phyloP scores from a whole-genome alignment of 2,797 vertebrate species.

The Sebastolobus alascanus region DNA sequence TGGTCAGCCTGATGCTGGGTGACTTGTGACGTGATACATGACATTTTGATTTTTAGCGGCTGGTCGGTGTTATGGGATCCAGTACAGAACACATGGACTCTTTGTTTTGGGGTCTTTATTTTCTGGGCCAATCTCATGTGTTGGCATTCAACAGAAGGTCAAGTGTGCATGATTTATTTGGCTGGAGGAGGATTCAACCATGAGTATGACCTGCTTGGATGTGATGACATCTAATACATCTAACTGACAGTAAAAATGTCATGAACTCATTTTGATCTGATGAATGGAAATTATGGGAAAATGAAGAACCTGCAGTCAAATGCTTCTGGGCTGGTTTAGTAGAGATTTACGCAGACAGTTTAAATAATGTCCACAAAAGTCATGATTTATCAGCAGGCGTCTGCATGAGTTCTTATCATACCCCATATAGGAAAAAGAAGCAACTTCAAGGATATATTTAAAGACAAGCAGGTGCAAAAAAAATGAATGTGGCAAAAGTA shows the following conservation, averaged over 20 bases:
- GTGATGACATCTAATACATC: not conserved
- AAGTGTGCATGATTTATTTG: conserved; percentile 24
- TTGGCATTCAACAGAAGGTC: conserved; percentile 1
- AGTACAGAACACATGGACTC: not conserved
- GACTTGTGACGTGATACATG: conserved; percentile 1
- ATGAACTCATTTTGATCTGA: not conserved
- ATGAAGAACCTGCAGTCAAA: not conserved
- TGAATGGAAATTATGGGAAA: not conserved
- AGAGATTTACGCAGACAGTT: not conserved
- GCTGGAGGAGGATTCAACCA: not conserved
- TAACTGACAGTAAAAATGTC: not conserved
- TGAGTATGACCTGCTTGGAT: not conserved
- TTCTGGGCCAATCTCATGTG: conserved; percentile 10
- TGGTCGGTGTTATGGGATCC: not conserved
- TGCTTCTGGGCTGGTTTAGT: not conserved
- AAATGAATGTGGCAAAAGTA: not conserved
- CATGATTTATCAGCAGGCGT: not conserved
- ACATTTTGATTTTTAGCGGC: conserved; percentile 2
- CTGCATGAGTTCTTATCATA: not conserved
- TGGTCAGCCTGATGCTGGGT: not conserved
- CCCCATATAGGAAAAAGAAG: not conserved
- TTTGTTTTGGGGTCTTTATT: conserved; percentile 9
- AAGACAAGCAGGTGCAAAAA: conserved; percentile 2
- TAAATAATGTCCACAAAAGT: not conserved
- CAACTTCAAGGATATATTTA: not conserved